These are phyloP conservation scores for Artibeus lituratus DNA, from an alignment of 2,797 vertebrate genomes.

Conservation along the genomic window DNA sequence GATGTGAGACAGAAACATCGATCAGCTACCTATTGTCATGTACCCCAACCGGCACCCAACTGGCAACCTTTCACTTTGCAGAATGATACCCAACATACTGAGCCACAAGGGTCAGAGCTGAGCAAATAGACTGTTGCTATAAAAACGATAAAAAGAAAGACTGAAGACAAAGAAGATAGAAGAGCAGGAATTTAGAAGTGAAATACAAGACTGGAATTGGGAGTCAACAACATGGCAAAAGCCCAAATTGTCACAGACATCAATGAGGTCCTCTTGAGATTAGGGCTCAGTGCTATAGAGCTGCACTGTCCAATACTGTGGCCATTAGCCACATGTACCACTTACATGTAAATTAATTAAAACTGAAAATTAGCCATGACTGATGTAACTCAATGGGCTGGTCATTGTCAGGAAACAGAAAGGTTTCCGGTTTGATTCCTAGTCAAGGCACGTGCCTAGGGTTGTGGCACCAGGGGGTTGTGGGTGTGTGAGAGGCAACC, in stretches of 20 bases:
- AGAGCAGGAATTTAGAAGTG: neutral
- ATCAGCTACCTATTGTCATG: neutral
- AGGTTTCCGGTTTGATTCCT: neutral
- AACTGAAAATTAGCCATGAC: neutral
- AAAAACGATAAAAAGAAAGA: neutral
- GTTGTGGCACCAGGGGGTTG: neutral
- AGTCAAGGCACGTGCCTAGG: neutral
- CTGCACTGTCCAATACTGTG: neutral
- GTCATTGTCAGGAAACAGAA: neutral
- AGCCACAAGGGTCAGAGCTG: neutral
- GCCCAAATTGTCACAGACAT: neutral
- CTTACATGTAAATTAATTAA: neutral
- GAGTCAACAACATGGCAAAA: neutral
- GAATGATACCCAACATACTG: neutral
- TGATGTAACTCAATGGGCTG: neutral
- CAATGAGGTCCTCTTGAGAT: neutral
- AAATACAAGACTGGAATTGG: neutral
- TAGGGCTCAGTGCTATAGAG: neutral
- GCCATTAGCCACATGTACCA: neutral
- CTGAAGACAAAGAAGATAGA: neutral
- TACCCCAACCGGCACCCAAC: neutral
- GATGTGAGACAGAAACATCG: neutral
- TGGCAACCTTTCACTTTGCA: neutral
- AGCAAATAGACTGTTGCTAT: neutral
- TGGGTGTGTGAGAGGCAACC: neutral